These are phyloP conservation scores for Trachelus tabidus DNA, from an alignment of 2,888 invertebrate species.

Conservation along the genomic window DNA sequence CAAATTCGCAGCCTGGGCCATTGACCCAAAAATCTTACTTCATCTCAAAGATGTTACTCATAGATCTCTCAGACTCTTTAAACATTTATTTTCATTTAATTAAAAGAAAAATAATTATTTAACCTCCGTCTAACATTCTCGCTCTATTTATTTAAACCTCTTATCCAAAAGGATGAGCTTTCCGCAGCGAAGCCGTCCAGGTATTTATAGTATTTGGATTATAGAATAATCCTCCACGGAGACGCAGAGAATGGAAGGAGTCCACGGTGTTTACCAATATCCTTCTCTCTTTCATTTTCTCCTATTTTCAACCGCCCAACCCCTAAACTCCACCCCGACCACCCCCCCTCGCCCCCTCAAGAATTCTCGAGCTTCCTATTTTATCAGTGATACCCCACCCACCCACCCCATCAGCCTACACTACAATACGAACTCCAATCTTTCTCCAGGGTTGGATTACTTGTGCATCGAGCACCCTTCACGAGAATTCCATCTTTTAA, in stretches of 20 bases:
- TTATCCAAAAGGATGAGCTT: conserved; percentile 46
- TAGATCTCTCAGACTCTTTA: neutral
- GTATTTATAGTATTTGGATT: conserved; percentile 64
- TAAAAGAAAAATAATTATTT: conserved; percentile 32
- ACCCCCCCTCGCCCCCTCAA: conserved; percentile 7
- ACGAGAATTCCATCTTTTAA: conserved; percentile 46
- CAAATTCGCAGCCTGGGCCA: neutral
- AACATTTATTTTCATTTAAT: neutral
- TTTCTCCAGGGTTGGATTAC: conserved; percentile 44
- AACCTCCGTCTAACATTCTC: conserved; percentile 23
- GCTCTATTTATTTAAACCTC: conserved; percentile 42
- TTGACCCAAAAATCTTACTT: conserved; percentile 43
- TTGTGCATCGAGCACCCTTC: conserved; percentile 46
- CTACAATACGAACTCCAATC: conserved; percentile 41
- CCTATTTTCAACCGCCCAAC: conserved; percentile 17
- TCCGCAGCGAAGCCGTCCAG: conserved; percentile 42
- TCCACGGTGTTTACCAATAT: conserved; percentile 59
- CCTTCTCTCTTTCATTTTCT: conserved; percentile 39
- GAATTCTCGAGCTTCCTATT: conserved; percentile 21
- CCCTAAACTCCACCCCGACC: conserved; percentile 17
- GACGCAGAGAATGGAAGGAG: conserved; percentile 43
- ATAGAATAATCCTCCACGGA: conserved; percentile 55
- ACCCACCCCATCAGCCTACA: conserved; percentile 12
- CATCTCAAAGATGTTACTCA: neutral
- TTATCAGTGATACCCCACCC: neutral